phyloP scores from a whole-genome alignment of 2,113 vertebrate genomes.

The Hemibagrus wyckioides region DNA sequence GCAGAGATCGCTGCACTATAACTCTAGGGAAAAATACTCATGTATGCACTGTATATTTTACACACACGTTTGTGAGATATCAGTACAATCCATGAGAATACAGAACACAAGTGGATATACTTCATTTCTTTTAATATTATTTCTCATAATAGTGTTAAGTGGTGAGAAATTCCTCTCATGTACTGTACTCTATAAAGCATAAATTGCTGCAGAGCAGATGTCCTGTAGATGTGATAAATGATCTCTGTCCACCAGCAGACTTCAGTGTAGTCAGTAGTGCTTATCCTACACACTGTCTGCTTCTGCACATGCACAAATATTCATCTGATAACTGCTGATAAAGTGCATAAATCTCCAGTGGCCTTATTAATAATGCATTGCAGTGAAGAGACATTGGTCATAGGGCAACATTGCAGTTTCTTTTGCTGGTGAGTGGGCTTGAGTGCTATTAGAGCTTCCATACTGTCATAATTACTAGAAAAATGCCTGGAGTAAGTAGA shows the following conservation, averaged over 20 bases:
- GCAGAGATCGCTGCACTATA: neutral
- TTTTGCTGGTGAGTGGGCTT: neutral
- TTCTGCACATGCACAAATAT: constrained; percentile 12
- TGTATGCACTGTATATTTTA: neutral
- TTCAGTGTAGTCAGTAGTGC: neutral
- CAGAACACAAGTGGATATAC: no score
- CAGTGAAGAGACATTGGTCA: neutral
- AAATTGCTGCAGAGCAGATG: neutral
- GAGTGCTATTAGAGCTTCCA: neutral
- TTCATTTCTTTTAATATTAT: neutral
- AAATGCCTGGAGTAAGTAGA: neutral
- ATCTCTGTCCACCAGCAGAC: neutral
- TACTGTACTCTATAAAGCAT: neutral
- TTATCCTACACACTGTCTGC: constrained; percentile 9
- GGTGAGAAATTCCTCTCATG: neutral
- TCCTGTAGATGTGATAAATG: constrained; percentile 44
- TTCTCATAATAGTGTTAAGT: neutral
- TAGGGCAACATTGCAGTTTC: neutral
- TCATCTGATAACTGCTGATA: constrained; percentile 30
- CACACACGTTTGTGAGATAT: neutral
- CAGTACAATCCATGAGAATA: neutral
- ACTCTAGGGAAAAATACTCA: neutral
- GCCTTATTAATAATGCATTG: constrained; percentile 5
- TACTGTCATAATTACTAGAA: neutral
- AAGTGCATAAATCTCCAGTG: neutral